phyloP scores from a whole-genome alignment of 2,113 vertebrate genomes.

The Rhegmatorhina hoffmannsi region DNA sequence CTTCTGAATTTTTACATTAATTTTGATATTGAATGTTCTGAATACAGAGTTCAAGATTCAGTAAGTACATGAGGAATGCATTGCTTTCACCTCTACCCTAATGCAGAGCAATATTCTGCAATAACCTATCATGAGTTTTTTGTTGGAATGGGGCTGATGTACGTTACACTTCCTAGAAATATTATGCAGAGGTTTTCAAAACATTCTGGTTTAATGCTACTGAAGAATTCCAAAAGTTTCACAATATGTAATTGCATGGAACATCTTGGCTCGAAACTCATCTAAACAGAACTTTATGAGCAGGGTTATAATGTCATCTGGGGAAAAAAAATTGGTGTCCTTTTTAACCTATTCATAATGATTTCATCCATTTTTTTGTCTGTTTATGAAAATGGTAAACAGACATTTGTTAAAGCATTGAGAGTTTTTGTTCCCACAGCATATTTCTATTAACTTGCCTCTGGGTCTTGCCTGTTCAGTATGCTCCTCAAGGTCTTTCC shows the following conservation, averaged over 20 bases:
- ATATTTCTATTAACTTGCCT: neutral
- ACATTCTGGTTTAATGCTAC: constrained; percentile 21
- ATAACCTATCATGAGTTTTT: neutral
- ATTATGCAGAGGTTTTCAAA: constrained; percentile 43
- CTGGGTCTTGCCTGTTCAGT: neutral
- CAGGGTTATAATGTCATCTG: neutral
- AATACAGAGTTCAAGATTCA: constrained; percentile 53
- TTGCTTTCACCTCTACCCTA: constrained; percentile 57
- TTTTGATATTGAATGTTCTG: neutral
- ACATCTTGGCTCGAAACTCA: neutral
- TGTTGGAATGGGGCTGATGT: constrained; percentile 21
- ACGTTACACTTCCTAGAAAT: constrained; percentile 63
- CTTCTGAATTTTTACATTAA: neutral
- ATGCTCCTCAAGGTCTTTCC: neutral
- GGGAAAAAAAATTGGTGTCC: neutral
- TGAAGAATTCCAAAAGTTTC: constrained; percentile 37
- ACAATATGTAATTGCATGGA: constrained; percentile 13
- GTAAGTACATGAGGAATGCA: neutral
- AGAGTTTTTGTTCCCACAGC: neutral
- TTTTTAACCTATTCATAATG: neutral
- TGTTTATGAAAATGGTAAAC: neutral
- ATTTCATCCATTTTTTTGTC: neutral
- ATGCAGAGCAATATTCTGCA: constrained; percentile 24
- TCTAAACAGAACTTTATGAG: constrained; percentile 9
- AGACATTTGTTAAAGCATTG: neutral